Evolutionary conservation across 2,888 invertebrate species (phyloP).

Genomic region (Charanyca ferruginea): DNA sequence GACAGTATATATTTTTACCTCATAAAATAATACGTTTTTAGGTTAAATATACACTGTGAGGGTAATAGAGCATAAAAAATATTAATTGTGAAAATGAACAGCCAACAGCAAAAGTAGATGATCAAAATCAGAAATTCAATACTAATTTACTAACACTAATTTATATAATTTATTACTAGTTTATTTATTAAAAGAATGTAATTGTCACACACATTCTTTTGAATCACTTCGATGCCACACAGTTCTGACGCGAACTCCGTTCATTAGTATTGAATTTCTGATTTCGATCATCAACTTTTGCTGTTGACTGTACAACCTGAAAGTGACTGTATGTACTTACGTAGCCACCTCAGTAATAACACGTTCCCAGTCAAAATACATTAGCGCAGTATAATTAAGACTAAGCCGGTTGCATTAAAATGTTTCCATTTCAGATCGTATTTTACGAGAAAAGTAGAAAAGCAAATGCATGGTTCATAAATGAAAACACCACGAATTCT

Average conservation of each 20-base stretch:
- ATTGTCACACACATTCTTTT: no score
- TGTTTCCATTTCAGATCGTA: neutral
- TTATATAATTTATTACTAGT: no score
- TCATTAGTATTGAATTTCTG: no score
- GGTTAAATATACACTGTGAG: neutral
- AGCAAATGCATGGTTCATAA: neutral
- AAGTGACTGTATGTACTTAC: neutral
- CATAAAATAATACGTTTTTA: no score
- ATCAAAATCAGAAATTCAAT: no score
- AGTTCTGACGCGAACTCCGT: no score
- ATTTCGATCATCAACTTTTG: no score
- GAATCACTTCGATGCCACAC: no score
- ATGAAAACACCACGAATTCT: neutral
- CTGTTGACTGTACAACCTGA: neutral
- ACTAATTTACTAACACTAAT: no score
- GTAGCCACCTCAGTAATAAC: neutral
- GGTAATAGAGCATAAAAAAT: neutral
- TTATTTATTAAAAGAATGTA: no score
- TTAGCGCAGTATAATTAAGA: conserved; percentile 9
- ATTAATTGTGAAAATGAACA: neutral
- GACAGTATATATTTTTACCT: no score
- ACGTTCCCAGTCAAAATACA: conserved; percentile 1
- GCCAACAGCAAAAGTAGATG: no score
- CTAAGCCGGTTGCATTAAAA: neutral
- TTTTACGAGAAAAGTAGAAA: conserved; percentile 6